A percentile compares a stretch with the other conserved stretches of the same genome.
Evolutionary conservation across 2,113 vertebrate genomes (phyloP).

Genomic region (Dipodomys ordii): DNA sequence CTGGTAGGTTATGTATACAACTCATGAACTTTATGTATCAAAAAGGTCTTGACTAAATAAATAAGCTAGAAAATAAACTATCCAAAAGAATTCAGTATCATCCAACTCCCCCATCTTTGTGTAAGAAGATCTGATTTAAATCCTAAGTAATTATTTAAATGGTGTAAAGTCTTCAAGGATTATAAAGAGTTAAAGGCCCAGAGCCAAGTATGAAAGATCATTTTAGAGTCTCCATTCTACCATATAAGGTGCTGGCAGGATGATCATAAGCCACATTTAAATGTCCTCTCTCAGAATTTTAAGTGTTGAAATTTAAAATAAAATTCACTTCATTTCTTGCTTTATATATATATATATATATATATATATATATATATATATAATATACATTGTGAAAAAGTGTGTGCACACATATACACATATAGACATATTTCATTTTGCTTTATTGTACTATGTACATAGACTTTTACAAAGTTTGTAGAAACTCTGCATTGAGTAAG

Average conservation of each 20-base stretch:
- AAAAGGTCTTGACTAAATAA: not conserved
- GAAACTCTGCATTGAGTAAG: not conserved
- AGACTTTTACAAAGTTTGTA: not conserved
- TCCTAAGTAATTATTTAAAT: conserved; percentile 5
- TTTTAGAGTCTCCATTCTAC: not conserved
- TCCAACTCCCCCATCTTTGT: not conserved
- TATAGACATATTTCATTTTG: not conserved
- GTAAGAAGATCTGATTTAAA: not conserved
- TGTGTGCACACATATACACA: not conserved
- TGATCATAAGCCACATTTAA: not conserved
- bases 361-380: too few relatives aligned
- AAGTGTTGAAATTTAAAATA: conserved; percentile 19
- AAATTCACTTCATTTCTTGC: not conserved
- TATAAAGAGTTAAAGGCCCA: not conserved
- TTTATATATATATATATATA: not conserved
- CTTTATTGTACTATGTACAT: too few relatives aligned
- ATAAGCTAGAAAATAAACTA: not conserved
- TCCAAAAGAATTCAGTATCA: not conserved
- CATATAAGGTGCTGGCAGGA: not conserved
- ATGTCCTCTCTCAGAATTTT: not conserved
- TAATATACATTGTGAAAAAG: not conserved
- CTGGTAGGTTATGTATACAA: not conserved
- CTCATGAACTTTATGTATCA: not conserved
- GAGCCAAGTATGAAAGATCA: not conserved
- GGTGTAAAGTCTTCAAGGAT: not conserved